Base-by-base conservation (phyloP, 1,140 invertebrate genomes). In the Psilanteris sp. region DNA sequence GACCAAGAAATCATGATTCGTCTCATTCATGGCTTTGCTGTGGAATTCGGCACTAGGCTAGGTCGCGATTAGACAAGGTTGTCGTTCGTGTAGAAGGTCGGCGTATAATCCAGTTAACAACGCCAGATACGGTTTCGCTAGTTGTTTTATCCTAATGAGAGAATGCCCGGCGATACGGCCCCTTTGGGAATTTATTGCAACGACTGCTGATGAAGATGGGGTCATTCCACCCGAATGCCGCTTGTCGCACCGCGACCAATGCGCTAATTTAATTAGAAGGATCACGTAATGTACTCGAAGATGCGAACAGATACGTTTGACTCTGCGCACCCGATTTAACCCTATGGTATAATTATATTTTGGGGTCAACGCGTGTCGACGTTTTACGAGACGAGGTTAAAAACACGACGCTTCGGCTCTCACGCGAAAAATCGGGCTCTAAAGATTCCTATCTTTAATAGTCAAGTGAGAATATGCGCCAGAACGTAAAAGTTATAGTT, bases 111-210 rank as follows among this genome's bases (percentile, higher is more conserved):
- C 81, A 80, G 74, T 81, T 83, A 83, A 79, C 78, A 78, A 79
- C 61, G 72, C 13, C 55, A 57, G 50, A 48, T 57, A 71, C 57
- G 68, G 67, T 79, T 70, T 66, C 61, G 77, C 55, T 72, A 73
- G 72, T 67, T 83, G 83, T 86, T 86, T 87, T 86, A 86, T 81
- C 84, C 83, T 87, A 87, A 86, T 86, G 85, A 86, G 82, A 83
- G 68, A 62, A 29, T 52, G 66, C 77, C 67, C 80, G 79, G 70
- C 66, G 78, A 81, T 81, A 85, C 80, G 78, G 79, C 79, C 36
- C 85, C 79, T 85, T 71, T 81, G 84, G 83, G 85, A 84, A 84
- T 87, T 74, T 57, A 36, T 32, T 34, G 77, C 70, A 66, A 54
- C 70, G 48, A 68, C 62, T 59, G 75, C 78, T 81, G 78, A 83